phyloP scores from a whole-genome alignment of 2,888 invertebrate species.

The Thera obeliscata region DNA sequence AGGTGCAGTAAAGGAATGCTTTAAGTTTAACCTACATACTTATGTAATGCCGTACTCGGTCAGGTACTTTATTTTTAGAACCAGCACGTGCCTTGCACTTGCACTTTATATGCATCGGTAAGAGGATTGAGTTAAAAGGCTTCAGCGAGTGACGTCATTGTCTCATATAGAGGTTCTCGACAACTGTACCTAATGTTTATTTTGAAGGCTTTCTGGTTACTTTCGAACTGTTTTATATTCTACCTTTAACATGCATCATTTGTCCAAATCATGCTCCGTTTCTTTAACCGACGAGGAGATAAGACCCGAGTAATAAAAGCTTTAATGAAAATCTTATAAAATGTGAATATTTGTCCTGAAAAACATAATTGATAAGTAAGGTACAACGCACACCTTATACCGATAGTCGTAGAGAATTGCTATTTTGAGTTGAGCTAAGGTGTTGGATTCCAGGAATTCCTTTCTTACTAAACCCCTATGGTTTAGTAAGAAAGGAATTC shows the following conservation, averaged over 20 bases:
- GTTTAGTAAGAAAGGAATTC: too few species aligned
- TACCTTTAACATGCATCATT: background rate
- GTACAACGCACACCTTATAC: too few species aligned
- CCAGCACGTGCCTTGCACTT: conserved; percentile 31
- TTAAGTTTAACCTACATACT: conserved; percentile 18
- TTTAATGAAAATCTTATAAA: too few species aligned
- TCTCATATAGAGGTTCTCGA: conserved; percentile 20
- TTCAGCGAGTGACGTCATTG: conserved; percentile 60
- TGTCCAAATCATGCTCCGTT: background rate
- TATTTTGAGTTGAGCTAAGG: too few species aligned
- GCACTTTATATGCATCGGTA: conserved; percentile 46
- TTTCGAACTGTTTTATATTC: conserved; percentile 8
- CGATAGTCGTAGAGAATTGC: too few species aligned
- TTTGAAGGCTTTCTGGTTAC: conserved; percentile 22
- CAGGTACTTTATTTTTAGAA: conserved; percentile 27
- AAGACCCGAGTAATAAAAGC: too few species aligned
- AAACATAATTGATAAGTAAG: too few species aligned
- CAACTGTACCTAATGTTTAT: conserved; percentile 20
- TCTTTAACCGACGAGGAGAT: background rate
- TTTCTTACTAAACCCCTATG: too few species aligned
- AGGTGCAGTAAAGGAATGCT: conserved; percentile 4
- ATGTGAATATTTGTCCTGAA: too few species aligned
- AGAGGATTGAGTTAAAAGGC: conserved; percentile 68
- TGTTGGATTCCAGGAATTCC: too few species aligned
- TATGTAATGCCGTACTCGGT: conserved; percentile 9